A percentile compares a stretch with the other conserved stretches of the same genome.
Evolutionary conservation across 2,797 vertebrate genomes (phyloP).

Genomic region (Cynodonichthys magdalenae): DNA sequence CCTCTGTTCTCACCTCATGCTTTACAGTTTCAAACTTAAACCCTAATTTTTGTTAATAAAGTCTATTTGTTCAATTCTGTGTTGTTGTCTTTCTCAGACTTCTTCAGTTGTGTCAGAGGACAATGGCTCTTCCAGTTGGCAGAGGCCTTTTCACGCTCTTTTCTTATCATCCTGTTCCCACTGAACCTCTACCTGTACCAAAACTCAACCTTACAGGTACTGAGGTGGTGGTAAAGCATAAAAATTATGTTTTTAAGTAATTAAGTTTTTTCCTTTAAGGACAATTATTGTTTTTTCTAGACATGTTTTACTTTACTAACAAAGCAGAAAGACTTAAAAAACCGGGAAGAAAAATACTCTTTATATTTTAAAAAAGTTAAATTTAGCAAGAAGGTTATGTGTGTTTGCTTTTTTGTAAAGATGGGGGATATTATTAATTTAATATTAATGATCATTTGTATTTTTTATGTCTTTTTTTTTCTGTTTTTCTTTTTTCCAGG

Average conservation of each 20-base stretch:
- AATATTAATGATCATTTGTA: too few species aligned
- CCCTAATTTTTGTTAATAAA: background rate
- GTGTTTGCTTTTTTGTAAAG: too few species aligned
- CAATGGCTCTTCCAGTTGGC: conserved; percentile 95
- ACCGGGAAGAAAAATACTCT: background rate
- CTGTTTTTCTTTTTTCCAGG: conserved; percentile 70
- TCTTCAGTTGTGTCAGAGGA: conserved; percentile 93
- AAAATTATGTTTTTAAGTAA: background rate
- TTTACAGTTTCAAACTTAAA: background rate
- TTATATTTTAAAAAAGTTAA: too few species aligned
- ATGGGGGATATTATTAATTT: too few species aligned
- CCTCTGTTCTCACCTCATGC: too few species aligned
- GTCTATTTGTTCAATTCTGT: background rate
- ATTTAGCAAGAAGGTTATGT: too few species aligned
- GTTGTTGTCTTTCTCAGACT: conserved; percentile 61
- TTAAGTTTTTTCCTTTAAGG: background rate
- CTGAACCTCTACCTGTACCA: conserved; percentile 93
- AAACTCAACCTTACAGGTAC: conserved; percentile 96
- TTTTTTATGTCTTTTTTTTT: background rate
- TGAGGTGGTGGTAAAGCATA: background rate
- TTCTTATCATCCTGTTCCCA: conserved; percentile 95
- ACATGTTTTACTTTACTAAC: too few species aligned
- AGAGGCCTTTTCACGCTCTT: conserved; percentile 97
- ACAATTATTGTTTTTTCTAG: background rate
- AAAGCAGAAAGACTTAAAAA: background rate